phyloP scores from a whole-genome alignment of 2,113 vertebrate species.

The Saguinus imperator region DNA sequence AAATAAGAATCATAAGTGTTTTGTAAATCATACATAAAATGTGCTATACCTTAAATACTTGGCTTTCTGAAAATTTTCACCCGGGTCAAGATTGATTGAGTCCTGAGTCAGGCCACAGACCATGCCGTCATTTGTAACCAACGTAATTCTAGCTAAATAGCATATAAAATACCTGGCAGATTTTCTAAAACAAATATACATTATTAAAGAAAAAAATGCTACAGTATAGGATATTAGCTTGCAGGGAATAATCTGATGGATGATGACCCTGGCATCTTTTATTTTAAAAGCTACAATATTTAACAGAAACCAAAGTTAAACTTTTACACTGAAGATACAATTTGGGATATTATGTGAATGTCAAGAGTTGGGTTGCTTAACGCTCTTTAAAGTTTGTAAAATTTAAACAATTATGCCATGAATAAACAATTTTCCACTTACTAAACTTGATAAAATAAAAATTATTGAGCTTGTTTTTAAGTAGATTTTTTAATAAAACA shows the following conservation, averaged over 20 bases:
- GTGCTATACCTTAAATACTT: background rate
- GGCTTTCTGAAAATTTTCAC: background rate
- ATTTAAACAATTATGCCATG: background rate
- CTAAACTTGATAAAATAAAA: background rate
- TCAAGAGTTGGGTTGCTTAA: background rate
- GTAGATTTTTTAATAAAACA: background rate
- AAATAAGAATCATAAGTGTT: background rate
- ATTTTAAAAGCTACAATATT: background rate
- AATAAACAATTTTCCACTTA: background rate
- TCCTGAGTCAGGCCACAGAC: background rate
- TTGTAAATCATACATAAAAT: background rate
- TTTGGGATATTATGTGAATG: background rate
- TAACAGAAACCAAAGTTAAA: background rate
- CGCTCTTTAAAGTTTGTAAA: background rate
- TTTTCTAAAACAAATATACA: slow-evolving; percentile 6
- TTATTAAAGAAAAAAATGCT: background rate
- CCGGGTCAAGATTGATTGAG: background rate
- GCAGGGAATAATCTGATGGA: background rate
- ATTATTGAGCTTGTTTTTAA: background rate
- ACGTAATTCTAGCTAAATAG: background rate
- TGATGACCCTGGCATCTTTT: background rate
- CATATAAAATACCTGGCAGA: background rate
- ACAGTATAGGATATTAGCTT: background rate
- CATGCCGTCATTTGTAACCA: background rate
- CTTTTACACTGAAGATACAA: background rate